Base-by-base conservation (phyloP, 2,888 invertebrate genomes). In the Autographa gamma region DNA sequence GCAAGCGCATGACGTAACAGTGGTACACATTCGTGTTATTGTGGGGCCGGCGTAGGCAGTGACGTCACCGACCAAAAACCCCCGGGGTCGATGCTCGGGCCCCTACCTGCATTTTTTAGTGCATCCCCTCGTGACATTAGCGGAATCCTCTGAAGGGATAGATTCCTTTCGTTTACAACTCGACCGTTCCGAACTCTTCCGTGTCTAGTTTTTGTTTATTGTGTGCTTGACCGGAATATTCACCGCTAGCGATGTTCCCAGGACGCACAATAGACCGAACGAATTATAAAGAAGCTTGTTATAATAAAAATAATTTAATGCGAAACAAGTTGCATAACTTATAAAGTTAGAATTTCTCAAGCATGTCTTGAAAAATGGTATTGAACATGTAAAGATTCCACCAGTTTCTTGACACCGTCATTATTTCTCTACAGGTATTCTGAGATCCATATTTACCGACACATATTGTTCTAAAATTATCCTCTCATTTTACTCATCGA, bases 71-170 rank as follows among this genome's bases (percentile, higher is more conserved):
- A 76, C 89, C 76, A 89, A 91, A 88, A 90, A 90, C 87, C 88
- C 88, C 82, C 82, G 94, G 92, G 95, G 95, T 95, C 95, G 95
- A 85, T 92, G 95, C 88, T 91, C 95, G 91, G 89, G 90, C 86
- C 92, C 91, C 90, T 94, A 95, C 95, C 95, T 95, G 95, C 91
- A 91, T 93, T 95, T 95, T 95, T 95, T 94, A 90, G 91, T 89
- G 90, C 94, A 93, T 91, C 93, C 93, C 93, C 87, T 85, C 70
- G 88, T 92, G 91, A 93, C 91, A 92, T 88, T 90, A 92, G 86
- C 89, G 88, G 88, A 89, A 88, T 92, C 87, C 81, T 84, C 83
- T 71, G 86, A 84, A 88, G 90, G 86, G 86, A 87, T 76, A 81
- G 85, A 85, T 87, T 86, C 84, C 84, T 85, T 85, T 85, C 85